phyloP scores from a whole-genome alignment of 2,888 invertebrate genomes.

The Lithophane leautieri region DNA sequence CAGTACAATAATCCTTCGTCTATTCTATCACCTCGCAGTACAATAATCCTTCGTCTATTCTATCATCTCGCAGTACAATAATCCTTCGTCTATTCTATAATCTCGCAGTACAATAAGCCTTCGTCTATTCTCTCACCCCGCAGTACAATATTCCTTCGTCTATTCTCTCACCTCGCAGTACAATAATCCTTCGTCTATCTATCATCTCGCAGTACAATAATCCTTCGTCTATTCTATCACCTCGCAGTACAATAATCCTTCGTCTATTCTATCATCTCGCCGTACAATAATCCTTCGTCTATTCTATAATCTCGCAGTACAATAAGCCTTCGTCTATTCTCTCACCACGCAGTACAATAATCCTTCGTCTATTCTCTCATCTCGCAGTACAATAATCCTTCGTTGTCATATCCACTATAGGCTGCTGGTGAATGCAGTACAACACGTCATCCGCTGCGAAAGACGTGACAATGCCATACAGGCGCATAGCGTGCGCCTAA shows the following conservation, averaged over 20 bases:
- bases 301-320: background rate
- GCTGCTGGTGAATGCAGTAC: background rate
- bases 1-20: background rate
- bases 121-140: background rate
- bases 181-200: too few relatives aligned
- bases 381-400: background rate
- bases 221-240: background rate
- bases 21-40: background rate
- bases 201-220: background rate
- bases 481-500: constrained; percentile 17
- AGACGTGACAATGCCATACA: constrained; percentile 12
- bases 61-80: background rate
- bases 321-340: too few relatives aligned
- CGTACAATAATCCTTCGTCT: background rate
- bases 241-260: background rate
- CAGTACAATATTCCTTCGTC: background rate
- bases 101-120: background rate
- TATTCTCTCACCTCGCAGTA: background rate
- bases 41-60: too few relatives aligned
- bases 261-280: background rate
- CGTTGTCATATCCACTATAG: background rate
- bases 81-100: too few relatives aligned
- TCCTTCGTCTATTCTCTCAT: too few relatives aligned
- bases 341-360: background rate
- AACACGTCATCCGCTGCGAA: constrained; percentile 1